Percentiles rank a stretch among this genome's conserved stretches.
Evolutionary conservation across 2,113 vertebrate genomes (phyloP).

Genomic region (Probosciger aterrimus): DNA sequence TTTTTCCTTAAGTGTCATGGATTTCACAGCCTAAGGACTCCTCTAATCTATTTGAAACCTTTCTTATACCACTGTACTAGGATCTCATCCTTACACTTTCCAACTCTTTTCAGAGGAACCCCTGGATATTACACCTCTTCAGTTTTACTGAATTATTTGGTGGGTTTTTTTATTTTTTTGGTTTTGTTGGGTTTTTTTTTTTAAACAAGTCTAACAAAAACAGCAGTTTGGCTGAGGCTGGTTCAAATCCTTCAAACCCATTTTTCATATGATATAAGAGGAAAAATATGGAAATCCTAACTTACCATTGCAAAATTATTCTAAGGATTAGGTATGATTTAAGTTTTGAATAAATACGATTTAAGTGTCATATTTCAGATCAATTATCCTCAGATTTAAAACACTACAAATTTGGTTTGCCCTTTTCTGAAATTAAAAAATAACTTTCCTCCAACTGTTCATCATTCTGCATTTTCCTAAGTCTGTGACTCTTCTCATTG

Average conservation of each 20-base stretch:
- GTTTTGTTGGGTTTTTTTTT: not conserved
- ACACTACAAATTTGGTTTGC: not conserved
- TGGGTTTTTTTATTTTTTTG: not conserved
- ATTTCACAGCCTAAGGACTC: not conserved
- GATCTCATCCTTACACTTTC: not conserved
- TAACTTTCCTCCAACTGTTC: not conserved
- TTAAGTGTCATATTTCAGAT: not conserved
- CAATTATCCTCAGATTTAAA: not conserved
- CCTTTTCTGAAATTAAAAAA: not conserved
- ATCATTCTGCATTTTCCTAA: not conserved
- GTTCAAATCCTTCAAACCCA: not conserved
- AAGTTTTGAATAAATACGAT: not conserved
- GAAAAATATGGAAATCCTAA: not conserved
- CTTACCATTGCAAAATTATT: not conserved
- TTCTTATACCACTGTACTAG: not conserved
- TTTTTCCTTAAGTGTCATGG: not conserved
- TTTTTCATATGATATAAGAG: not conserved
- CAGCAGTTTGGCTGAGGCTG: not conserved
- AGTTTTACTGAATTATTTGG: not conserved
- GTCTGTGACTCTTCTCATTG: not conserved
- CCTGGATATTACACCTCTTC: not conserved
- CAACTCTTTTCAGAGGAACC: not conserved
- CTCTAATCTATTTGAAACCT: not conserved
- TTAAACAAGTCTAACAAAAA: not conserved
- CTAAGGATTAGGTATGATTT: not conserved